Evolutionary conservation across 2,888 invertebrate genomes (phyloP), one percentile per base, ranked within the genome.

Genomic region (Aproaerema taeniolella): DNA sequence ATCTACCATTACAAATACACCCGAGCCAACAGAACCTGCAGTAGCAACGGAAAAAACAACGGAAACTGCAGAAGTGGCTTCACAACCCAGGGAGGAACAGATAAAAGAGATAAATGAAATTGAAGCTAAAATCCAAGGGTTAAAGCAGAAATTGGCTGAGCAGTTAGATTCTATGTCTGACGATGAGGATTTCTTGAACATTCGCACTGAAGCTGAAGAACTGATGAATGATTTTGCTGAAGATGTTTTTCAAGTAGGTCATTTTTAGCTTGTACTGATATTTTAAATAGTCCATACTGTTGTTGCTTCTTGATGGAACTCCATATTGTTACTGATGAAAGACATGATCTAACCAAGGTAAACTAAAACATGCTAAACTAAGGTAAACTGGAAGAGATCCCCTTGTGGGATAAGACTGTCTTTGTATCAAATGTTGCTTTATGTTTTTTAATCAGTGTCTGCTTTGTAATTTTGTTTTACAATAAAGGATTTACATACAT

Each of bases 171-270:
- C 88, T 44, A 89, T 89, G 70, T 89, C 88, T 3, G 90, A 90
- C 46, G 90, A 90, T 63, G 91, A 91, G 49, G 91, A 92, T 63
- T 89, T 90, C 60, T 73, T 90, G 24, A 91, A 89, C 67, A 87
- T 92, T 17, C 88, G 90, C 49, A 89, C 90, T 30, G 91, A 91
- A 56, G 90, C 90, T 11, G 90, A 88, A 41, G 88, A 87, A 41
- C 57, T 87, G 13, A 83, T 87, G 76, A 85, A 81, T 65, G 85
- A 86, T 58, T 83, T 87, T 54, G 81, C 77, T 42, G 87, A 87
- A 50, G 87, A 87, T 67, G 80, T 80, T 1, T 74, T 73, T 61
- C 81, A 79, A 74, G 86, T 85, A 56, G 31, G 14, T 30, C 2
- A 13, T n/a, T n/a, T n/a, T n/a, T n/a, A n/a, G n/a, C n/a, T n/a